Conservation (phyloP, 1,140 invertebrate genomes). For the Penaeus vannamei region DNA sequence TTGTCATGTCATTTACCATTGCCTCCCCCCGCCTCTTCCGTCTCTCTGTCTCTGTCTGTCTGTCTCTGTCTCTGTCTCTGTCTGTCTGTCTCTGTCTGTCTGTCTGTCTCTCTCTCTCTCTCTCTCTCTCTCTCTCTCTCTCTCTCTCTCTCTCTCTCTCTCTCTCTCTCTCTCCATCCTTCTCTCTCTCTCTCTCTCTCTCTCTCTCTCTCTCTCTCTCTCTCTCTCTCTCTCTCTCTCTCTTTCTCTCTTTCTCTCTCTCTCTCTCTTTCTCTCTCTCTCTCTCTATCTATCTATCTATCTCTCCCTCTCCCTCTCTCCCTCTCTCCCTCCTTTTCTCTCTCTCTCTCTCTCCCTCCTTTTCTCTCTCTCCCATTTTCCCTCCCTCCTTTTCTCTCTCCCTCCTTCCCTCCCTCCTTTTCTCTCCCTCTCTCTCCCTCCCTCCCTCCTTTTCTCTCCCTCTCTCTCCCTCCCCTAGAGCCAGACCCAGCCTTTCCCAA, state of each 20-base stretch:
- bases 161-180: not conserved
- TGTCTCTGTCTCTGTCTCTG: not conserved
- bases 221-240: not conserved
- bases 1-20: too few relatives aligned
- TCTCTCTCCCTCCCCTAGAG: not conserved
- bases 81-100: not conserved
- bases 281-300: constrained; percentile 23
- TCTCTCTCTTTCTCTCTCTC: not conserved
- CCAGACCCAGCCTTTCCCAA: constrained; percentile 8
- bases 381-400: not conserved
- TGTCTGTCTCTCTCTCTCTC: not conserved
- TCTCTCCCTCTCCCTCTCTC: constrained; percentile 20
- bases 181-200: not conserved
- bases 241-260: not conserved
- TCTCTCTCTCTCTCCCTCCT: not conserved
- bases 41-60: not conserved
- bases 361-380: not conserved
- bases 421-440: not conserved
- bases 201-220: not conserved
- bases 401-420: not conserved
- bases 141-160: not conserved
- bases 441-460: not conserved
- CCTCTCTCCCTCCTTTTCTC: constrained; percentile 25
- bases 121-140: not conserved
- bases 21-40: not conserved